A percentile compares a stretch with the other conserved stretches of the same genome.
Evolutionary conservation across 2,888 invertebrate genomes (phyloP).

Genomic region (Ditula angustiorana): DNA sequence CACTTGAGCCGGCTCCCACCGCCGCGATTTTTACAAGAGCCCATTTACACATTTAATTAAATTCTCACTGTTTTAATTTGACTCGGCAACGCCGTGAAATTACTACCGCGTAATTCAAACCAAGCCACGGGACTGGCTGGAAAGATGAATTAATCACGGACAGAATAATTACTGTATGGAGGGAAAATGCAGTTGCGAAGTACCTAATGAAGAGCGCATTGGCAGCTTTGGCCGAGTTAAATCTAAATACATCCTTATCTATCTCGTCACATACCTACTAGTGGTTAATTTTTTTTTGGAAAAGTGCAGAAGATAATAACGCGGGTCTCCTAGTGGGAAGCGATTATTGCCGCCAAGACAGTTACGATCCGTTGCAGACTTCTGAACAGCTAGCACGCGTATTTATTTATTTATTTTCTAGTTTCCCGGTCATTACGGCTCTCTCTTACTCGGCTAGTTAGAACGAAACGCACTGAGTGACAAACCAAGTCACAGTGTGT

Average conservation of each 20-base stretch:
- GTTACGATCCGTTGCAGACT: no score
- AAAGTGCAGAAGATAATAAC: no score
- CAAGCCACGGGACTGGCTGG: slow-evolving; percentile 44
- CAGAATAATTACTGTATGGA: slow-evolving; percentile 37
- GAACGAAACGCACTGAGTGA: no score
- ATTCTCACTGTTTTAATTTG: slow-evolving; percentile 81
- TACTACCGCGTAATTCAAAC: slow-evolving; percentile 63
- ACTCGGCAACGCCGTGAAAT: slow-evolving; percentile 69
- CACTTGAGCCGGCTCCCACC: slow-evolving; percentile 52
- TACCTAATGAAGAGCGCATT: slow-evolving; percentile 1
- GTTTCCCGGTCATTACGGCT: no score
- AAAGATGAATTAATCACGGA: slow-evolving; percentile 37
- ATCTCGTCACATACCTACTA: no score
- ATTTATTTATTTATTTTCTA: no score
- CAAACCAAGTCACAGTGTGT: no score
- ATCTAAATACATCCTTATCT: neutral
- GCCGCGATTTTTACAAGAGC: slow-evolving; percentile 73
- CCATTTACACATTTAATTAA: slow-evolving; percentile 82
- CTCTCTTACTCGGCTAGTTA: no score
- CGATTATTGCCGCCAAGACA: no score
- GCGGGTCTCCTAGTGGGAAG: no score
- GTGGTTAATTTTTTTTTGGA: no score
- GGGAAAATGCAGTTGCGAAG: slow-evolving; percentile 22
- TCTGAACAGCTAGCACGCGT: no score
- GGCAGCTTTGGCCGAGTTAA: slow-evolving; percentile 19